These are phyloP conservation scores for Volucella bombylans DNA, from an alignment of 2,888 invertebrate species.

Conservation along the genomic window DNA sequence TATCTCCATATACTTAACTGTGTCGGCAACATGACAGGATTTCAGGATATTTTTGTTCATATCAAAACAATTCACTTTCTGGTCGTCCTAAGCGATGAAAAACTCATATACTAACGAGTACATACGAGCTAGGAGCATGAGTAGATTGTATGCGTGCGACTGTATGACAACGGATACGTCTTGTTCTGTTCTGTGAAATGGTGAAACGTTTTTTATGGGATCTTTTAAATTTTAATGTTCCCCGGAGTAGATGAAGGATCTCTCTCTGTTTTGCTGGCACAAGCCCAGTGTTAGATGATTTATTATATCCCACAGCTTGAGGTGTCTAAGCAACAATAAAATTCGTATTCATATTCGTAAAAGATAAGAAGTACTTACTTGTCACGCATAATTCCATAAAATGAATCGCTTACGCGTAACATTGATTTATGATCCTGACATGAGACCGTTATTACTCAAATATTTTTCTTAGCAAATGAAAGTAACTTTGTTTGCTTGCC, in stretches of 20 bases:
- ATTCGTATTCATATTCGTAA: slow-evolving; percentile 72
- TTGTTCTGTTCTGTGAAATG: slow-evolving; percentile 15
- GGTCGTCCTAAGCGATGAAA: slow-evolving; percentile 14
- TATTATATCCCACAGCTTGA: slow-evolving; percentile 66
- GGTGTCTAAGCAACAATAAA: slow-evolving; percentile 70
- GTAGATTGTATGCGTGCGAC: too few species aligned
- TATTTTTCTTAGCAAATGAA: slow-evolving; percentile 57
- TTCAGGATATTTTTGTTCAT: slow-evolving; percentile 44
- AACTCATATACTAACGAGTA: too few species aligned
- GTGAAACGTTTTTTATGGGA: slow-evolving; percentile 53
- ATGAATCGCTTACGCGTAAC: slow-evolving; percentile 71
- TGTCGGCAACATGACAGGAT: slow-evolving; percentile 51
- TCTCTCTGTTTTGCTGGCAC: slow-evolving; percentile 21
- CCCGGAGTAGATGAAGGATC: slow-evolving; percentile 59
- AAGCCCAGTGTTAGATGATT: slow-evolving; percentile 67
- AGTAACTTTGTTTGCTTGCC: slow-evolving; percentile 2
- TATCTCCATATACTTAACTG: slow-evolving; percentile 54
- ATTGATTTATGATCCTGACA: slow-evolving; percentile 72
- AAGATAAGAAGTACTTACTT: slow-evolving; percentile 73
- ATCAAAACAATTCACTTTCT: slow-evolving; percentile 57
- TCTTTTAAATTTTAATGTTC: slow-evolving; percentile 71
- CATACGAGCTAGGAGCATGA: too few species aligned
- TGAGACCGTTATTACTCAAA: slow-evolving; percentile 70
- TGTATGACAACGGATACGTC: neutral
- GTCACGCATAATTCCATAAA: slow-evolving; percentile 72